These are phyloP conservation scores for Aquatica leii DNA, from an alignment of 2,888 invertebrate species.

Conservation along the genomic window DNA sequence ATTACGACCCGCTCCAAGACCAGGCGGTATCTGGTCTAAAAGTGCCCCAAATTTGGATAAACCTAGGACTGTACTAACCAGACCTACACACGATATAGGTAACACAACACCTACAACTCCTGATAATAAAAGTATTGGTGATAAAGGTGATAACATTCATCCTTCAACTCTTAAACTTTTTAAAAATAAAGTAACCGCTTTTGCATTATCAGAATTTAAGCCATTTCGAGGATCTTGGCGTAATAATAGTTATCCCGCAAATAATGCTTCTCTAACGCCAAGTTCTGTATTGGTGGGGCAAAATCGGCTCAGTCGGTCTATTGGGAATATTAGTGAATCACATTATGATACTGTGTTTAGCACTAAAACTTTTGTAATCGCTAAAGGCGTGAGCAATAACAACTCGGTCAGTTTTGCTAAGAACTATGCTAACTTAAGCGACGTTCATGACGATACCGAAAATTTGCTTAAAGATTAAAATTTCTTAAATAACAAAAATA, in stretches of 20 bases:
- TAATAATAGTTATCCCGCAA: slow-evolving; percentile 57
- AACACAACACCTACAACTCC: slow-evolving; percentile 61
- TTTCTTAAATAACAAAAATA: slow-evolving; percentile 23
- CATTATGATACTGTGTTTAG: slow-evolving; percentile 67
- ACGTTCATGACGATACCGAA: slow-evolving; percentile 43
- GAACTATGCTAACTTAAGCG: slow-evolving; percentile 36
- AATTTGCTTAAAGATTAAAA: slow-evolving; percentile 41
- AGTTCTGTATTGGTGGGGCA: slow-evolving; percentile 48
- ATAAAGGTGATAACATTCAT: slow-evolving; percentile 45
- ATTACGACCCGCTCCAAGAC: slow-evolving; percentile 59
- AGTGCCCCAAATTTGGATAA: slow-evolving; percentile 72
- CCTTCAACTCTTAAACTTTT: slow-evolving; percentile 52
- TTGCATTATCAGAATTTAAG: slow-evolving; percentile 53
- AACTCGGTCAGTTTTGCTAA: slow-evolving; percentile 49
- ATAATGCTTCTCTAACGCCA: slow-evolving; percentile 52
- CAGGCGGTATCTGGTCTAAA: slow-evolving; percentile 63
- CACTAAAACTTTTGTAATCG: slow-evolving; percentile 60
- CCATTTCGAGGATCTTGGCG: slow-evolving; percentile 50
- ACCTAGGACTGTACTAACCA: slow-evolving; percentile 65
- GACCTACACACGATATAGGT: slow-evolving; percentile 73
- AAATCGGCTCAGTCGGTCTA: slow-evolving; percentile 58
- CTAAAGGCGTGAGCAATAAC: slow-evolving; percentile 53
- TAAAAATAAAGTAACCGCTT: slow-evolving; percentile 55
- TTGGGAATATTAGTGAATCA: slow-evolving; percentile 59
- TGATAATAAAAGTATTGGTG: slow-evolving; percentile 42